These are phyloP conservation scores for Metopolophium dirhodum DNA, from an alignment of 1,140 invertebrate species.

Conservation along the genomic window DNA sequence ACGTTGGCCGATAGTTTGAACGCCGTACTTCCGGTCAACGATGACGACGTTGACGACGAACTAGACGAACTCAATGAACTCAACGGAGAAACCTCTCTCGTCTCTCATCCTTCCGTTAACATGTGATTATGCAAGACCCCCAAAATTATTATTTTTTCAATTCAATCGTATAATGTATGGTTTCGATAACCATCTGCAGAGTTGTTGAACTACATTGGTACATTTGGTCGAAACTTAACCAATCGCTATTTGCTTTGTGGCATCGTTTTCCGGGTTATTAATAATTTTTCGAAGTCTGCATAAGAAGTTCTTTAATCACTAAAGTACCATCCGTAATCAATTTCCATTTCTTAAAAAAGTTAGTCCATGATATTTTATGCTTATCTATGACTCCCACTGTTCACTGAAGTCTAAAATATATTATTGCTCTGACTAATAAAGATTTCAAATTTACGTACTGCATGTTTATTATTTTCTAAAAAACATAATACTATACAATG, in stretches of 20 bases:
- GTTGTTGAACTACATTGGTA: not conserved
- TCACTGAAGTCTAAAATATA: not conserved
- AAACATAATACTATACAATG: not conserved
- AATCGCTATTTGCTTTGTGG: not conserved
- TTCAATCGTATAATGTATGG: not conserved
- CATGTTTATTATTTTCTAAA: not conserved
- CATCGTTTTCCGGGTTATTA: not conserved
- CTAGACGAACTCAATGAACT: not conserved
- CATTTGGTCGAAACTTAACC: too few relatives aligned
- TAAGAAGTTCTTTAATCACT: not conserved
- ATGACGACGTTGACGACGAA: not conserved
- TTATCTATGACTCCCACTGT: too few relatives aligned
- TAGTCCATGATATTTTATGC: not conserved
- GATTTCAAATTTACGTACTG: not conserved
- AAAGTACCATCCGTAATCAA: not conserved
- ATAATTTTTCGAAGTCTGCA: not conserved
- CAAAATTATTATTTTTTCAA: not conserved
- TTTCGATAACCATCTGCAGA: not conserved
- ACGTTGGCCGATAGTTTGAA: not conserved
- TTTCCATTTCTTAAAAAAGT: not conserved
- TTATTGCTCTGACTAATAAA: not conserved
- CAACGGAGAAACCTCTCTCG: too few relatives aligned
- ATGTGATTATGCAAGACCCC: not conserved
- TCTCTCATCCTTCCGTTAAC: not conserved
- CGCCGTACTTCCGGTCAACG: not conserved